Evolutionary conservation across 2,113 vertebrate genomes (phyloP).

Genomic region (Camarhynchus parvulus): DNA sequence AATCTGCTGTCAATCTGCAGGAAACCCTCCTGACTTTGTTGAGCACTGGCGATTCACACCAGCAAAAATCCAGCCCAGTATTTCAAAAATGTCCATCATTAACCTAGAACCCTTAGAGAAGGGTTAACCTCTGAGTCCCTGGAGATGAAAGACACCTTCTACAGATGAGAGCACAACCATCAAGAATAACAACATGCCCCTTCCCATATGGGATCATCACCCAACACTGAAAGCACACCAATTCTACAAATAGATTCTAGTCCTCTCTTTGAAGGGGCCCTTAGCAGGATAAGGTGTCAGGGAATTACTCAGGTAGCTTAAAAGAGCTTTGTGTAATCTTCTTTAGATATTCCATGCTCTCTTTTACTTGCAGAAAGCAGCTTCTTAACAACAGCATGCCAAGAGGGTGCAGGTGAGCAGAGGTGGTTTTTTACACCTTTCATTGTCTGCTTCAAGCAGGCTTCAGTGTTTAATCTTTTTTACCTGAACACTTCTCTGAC

Average conservation of each 20-base stretch:
- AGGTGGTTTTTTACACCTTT: not conserved
- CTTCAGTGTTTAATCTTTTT: not conserved
- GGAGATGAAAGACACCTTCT: not conserved
- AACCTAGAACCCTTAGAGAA: not conserved
- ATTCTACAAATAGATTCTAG: not conserved
- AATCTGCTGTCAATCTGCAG: not conserved
- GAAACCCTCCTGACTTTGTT: not conserved
- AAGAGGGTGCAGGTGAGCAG: not conserved
- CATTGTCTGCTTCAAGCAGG: not conserved
- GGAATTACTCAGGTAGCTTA: not conserved
- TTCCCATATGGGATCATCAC: not conserved
- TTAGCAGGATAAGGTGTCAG: not conserved
- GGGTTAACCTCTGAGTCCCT: not conserved
- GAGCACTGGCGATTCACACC: not conserved
- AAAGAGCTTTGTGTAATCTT: not conserved
- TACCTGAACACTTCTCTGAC: not conserved
- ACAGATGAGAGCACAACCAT: not conserved
- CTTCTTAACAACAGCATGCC: not conserved
- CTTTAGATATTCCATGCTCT: not conserved
- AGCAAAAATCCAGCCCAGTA: not conserved
- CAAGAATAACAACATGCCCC: not conserved
- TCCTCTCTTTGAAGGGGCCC: not conserved
- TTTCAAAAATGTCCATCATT: not conserved
- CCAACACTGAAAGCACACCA: not conserved
- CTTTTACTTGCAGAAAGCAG: not conserved